These are phyloP conservation scores for Heliconius ethilla DNA, from an alignment of 2,888 invertebrate genomes.

Conservation along the genomic window DNA sequence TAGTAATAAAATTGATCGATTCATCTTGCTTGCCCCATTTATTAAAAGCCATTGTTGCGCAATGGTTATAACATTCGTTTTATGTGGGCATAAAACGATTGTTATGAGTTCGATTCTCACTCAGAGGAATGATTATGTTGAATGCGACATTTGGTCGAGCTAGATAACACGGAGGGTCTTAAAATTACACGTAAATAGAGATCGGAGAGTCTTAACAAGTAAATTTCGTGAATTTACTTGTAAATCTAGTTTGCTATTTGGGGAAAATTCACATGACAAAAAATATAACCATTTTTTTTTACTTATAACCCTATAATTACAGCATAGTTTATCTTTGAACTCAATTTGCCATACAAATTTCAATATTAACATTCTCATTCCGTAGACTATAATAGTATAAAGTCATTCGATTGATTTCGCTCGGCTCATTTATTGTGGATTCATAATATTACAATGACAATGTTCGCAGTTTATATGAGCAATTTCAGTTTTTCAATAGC, in stretches of 20 bases:
- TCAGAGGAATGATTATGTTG: not conserved
- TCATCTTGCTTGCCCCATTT: slow-evolving; percentile 42
- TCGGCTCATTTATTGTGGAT: slow-evolving; percentile 42
- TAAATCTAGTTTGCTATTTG: not conserved
- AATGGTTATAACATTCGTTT: no score
- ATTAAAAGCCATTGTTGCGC: slow-evolving; percentile 19
- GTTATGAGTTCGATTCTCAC: not conserved
- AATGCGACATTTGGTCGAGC: not conserved
- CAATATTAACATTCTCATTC: slow-evolving; percentile 60
- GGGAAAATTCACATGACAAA: not conserved
- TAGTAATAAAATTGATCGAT: no score
- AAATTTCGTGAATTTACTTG: not conserved
- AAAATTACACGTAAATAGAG: not conserved
- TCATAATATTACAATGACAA: slow-evolving; percentile 24
- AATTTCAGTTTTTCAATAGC: no score
- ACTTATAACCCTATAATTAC: not conserved
- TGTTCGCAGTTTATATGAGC: slow-evolving; percentile 15
- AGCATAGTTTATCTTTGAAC: no score
- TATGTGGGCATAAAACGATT: not conserved
- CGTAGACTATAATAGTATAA: slow-evolving; percentile 55
- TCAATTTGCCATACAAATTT: slow-evolving; percentile 20
- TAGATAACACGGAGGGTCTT: no score
- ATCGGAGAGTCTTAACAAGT: not conserved
- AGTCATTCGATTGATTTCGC: slow-evolving; percentile 51
- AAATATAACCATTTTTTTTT: not conserved